phyloP scores from a whole-genome alignment of 2,888 invertebrate species.

The Diadromus collaris region DNA sequence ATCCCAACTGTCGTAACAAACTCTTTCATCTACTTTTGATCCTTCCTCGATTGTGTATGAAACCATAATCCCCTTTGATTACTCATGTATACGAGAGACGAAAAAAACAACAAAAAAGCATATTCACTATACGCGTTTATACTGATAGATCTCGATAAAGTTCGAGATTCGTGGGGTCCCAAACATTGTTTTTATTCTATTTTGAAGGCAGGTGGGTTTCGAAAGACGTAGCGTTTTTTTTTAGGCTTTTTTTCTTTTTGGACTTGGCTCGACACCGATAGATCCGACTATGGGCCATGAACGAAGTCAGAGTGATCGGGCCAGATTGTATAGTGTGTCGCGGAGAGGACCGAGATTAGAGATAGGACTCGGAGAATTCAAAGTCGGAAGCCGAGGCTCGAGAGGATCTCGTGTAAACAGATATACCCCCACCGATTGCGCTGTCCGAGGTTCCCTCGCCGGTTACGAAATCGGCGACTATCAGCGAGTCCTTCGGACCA shows the following conservation, averaged over 20 bases:
- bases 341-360: constrained; percentile 80
- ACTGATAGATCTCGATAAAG: constrained; percentile 26
- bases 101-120: constrained; percentile 29
- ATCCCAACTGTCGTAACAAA: constrained; percentile 29
- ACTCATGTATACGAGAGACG: constrained; percentile 14
- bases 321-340: constrained; percentile 20
- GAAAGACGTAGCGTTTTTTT: constrained; percentile 44
- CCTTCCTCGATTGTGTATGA: constrained; percentile 43
- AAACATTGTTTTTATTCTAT: constrained; percentile 23
- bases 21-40: constrained; percentile 56
- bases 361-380: constrained; percentile 94
- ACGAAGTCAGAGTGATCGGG: constrained; percentile 3
- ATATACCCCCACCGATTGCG: constrained; percentile 86
- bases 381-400: constrained; percentile 93
- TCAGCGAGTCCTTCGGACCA: constrained; percentile 85
- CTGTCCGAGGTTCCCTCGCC: constrained; percentile 91
- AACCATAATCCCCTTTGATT: constrained; percentile 19
- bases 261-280: constrained; percentile 40
- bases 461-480: constrained; percentile 88
- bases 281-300: constrained; percentile 6
- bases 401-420: constrained; percentile 90
- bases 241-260: constrained; percentile 35
- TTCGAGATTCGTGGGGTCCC: constrained; percentile 54
- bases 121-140: constrained; percentile 19
- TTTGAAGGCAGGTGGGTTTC: constrained; percentile 51